A percentile compares a stretch with the other conserved stretches of the same genome.
phyloP scores from a whole-genome alignment of 2,113 vertebrate genomes.

The Malurus melanocephalus region DNA sequence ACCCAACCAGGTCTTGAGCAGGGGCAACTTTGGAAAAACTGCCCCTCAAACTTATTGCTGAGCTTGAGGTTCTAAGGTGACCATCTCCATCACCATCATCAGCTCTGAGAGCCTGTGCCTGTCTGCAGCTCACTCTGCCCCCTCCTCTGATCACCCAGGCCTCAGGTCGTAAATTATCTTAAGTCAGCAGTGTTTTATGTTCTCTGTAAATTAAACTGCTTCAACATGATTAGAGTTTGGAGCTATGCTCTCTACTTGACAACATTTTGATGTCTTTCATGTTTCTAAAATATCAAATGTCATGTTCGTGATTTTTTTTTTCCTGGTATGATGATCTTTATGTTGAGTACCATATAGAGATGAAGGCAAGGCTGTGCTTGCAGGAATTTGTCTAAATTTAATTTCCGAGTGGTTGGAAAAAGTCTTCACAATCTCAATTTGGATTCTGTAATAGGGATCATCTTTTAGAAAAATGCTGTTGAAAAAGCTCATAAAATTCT shows the following conservation, averaged over 20 bases:
- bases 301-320: background rate
- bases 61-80: background rate
- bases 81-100: background rate
- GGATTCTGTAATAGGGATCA: background rate
- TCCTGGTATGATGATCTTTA: background rate
- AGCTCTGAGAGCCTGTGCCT: background rate
- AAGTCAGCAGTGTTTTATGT: constrained; percentile 30
- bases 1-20: background rate
- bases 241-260: background rate
- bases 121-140: background rate
- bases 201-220: constrained; percentile 49
- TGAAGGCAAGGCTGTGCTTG: background rate
- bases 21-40: background rate
- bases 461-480: constrained; percentile 1
- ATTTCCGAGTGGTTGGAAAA: background rate
- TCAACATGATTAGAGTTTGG: constrained; percentile 6
- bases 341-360: background rate
- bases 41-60: background rate
- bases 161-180: constrained; percentile 14
- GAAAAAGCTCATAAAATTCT: constrained; percentile 14
- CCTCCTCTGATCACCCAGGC: background rate
- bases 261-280: constrained; percentile 3
- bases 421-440: background rate
- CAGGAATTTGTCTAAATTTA: background rate
- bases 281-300: background rate